Evolutionary conservation across 2,888 invertebrate genomes (phyloP), one percentile per base, ranked within the genome.

Genomic region (Tiphia femorata): DNA sequence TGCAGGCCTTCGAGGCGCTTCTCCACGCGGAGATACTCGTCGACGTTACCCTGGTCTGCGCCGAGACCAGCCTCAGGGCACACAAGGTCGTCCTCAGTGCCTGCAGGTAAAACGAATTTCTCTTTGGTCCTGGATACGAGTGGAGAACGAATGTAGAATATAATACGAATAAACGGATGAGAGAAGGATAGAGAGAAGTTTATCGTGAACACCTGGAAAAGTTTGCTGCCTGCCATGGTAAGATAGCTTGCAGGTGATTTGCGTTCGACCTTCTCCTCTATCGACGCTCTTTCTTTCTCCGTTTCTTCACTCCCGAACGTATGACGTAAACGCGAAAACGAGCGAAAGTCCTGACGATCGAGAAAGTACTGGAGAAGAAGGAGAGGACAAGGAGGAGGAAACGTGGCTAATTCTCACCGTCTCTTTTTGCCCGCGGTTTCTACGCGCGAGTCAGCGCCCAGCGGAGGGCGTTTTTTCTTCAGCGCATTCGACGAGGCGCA

Each of bases 31-130:
- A 95, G 85, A 90, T 92, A 6, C 88, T 95, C 50, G 95, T 95
- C 58, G 96, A 96, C 83, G 95, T 96, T 56, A 95, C 96, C 14
- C 88, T 96, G 64, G 94, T 96, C 40, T 95, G 95, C 82, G 91
- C 93, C 62, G 95, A 94, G 80, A 90, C 91, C 53, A 91, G 92
- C 65, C 91, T 96, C 66, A 90, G 92, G 71, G 96, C 96, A 41
- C 96, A 96, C 87, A 95, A 95, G 82, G 93, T 96, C 76, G 93
- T 96, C 52, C 89, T 96, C 42, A 94, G 95, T 69, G 95, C 95
- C 48, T 87, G 87, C 85, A 87, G 86, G 86, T 86, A 72, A 76
- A 40, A n/a, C n/a, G n/a, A 41, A 38, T n/a, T 23, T 50, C 8
- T 16, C 12, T 8, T 25, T 23, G 1, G 27, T 1, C 7, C 1